Evolutionary conservation across 2,113 vertebrate genomes (phyloP).

Genomic region (Solea solea): DNA sequence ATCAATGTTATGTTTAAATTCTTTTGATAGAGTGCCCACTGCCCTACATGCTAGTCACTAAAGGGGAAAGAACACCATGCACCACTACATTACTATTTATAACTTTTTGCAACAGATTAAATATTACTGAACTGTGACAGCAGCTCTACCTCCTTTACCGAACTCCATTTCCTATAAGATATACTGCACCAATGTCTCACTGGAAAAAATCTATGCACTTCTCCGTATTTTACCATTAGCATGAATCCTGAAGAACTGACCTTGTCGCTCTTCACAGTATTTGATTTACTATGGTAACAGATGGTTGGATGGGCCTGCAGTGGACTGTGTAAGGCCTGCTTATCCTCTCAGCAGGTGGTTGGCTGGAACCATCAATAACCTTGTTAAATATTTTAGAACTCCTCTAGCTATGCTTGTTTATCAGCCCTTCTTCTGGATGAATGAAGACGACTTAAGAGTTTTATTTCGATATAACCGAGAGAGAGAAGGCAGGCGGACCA

Average conservation of each 20-base stretch:
- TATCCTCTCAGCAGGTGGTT: conserved; percentile 41
- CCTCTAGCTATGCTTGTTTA: conserved; percentile 15
- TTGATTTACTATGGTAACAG: neutral
- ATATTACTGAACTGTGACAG: too few species aligned
- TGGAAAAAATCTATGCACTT: neutral
- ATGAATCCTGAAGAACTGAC: neutral
- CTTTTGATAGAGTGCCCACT: too few species aligned
- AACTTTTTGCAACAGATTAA: too few species aligned
- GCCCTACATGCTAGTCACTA: too few species aligned
- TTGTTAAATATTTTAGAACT: conserved; percentile 58
- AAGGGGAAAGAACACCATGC: too few species aligned
- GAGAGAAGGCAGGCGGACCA: neutral
- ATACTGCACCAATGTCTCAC: neutral
- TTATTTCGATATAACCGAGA: conserved; percentile 5
- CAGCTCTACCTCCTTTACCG: too few species aligned
- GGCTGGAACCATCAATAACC: conserved; percentile 58
- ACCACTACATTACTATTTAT: too few species aligned
- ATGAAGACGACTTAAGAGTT: neutral
- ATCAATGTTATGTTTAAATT: too few species aligned
- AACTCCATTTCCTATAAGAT: too few species aligned
- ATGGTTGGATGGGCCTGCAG: conserved; percentile 7
- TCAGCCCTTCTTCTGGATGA: conserved; percentile 15
- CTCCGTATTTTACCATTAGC: neutral
- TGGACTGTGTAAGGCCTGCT: conserved; percentile 37
- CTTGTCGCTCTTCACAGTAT: neutral